phyloP scores from a whole-genome alignment of 37 sponge, comb jelly and placozoan genomes.

The Diacarnus erythraeanus region DNA sequence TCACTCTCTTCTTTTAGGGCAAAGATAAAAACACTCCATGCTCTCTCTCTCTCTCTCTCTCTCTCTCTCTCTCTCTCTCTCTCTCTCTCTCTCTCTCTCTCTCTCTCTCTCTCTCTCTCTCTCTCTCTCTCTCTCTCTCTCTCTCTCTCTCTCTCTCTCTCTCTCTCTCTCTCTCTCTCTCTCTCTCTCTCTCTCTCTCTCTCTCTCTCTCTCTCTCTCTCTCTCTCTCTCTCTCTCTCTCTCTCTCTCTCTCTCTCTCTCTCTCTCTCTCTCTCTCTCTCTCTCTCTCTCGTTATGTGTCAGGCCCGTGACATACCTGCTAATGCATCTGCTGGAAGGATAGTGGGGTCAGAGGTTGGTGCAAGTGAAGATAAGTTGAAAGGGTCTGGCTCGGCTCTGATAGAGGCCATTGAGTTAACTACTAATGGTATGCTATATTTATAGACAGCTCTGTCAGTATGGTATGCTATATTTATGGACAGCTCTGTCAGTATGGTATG shows the following conservation, averaged over 20 bases:
- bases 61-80: not conserved
- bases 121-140: not conserved
- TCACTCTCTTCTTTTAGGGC: not conserved
- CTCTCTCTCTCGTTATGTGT: not conserved
- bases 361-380: conserved; percentile 2
- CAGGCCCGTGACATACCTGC: not conserved
- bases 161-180: not conserved
- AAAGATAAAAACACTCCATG: not conserved
- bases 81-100: not conserved
- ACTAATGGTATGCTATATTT: conserved; percentile 38
- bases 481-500: not conserved
- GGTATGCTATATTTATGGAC: not conserved
- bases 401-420: conserved; percentile 67
- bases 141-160: not conserved
- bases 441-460: not conserved
- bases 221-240: conserved; percentile 3
- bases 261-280: not conserved
- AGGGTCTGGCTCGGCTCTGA: conserved; percentile 14
- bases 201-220: conserved; percentile 21
- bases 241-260: conserved; percentile 1
- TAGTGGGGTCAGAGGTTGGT: not conserved
- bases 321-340: not conserved
- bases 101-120: not conserved
- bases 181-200: not conserved
- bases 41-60: not conserved